Conservation (phyloP, 2,888 invertebrate genomes). For the Papilio protenor region DNA sequence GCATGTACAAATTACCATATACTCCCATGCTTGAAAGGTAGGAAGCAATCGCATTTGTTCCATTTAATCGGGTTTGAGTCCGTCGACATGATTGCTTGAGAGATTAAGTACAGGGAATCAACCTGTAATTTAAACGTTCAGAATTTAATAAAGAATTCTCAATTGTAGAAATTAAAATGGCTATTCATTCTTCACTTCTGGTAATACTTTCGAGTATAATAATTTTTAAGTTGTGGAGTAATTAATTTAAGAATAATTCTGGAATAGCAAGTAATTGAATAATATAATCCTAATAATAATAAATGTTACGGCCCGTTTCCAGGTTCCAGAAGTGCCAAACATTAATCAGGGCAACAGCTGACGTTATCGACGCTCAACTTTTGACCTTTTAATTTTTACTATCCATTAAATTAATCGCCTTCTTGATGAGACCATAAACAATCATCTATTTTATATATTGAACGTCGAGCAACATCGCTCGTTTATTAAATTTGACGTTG, state of each 20-base stretch:
- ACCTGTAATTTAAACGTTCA: not conserved
- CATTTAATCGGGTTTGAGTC: conserved; percentile 46
- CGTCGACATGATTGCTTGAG: conserved; percentile 43
- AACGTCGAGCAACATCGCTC: not conserved
- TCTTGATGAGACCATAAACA: conserved; percentile 23
- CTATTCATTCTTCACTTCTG: not conserved
- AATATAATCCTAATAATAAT: not conserved
- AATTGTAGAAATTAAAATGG: not conserved
- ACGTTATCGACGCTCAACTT: conserved; percentile 57
- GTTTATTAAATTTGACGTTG: conserved; percentile 25
- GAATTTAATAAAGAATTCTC: not conserved
- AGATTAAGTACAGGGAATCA: conserved; percentile 47
- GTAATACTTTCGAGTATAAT: not conserved
- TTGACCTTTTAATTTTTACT: conserved; percentile 54
- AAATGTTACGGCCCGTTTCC: conserved; percentile 13
- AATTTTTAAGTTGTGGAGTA: not conserved
- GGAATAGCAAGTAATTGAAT: not conserved
- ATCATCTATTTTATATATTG: conserved; percentile 10
- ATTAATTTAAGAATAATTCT: not conserved
- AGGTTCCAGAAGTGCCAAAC: conserved; percentile 43
- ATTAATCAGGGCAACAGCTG: conserved; percentile 63
- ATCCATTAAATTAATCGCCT: conserved; percentile 46
- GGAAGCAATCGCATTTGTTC: conserved; percentile 38
- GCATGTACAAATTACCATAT: conserved; percentile 23
- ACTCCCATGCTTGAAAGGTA: conserved; percentile 28